Base-by-base conservation (phyloP, 2,797 vertebrate genomes). In the Myotis pilosus region DNA sequence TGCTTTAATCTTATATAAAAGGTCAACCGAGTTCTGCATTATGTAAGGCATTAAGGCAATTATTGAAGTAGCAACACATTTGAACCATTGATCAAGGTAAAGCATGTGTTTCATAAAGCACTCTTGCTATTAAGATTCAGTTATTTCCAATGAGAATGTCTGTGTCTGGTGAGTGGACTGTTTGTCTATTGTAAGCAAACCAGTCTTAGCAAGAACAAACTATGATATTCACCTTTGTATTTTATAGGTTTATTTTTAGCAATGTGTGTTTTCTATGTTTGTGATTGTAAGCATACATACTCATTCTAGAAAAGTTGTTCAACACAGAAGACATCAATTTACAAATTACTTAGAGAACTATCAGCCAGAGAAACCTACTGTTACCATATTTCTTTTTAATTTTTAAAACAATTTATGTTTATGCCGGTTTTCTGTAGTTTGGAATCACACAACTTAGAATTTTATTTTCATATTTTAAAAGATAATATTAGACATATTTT, bases 41-140 rank as follows among this genome's bases (percentile, higher is more conserved):
- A 51, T 49, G 30, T 51, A 97, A 93, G 71, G 68, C 82, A 20
- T 91, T 97, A 95, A 97, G 64, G 30, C 76, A 92, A 62, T 87
- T 69, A 33, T 95, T 81, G 92, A 87, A 97, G 75, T 92, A 94
- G 88, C 92, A 96, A 75, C 66, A 44, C 5, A 93, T 90, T 97
- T 97, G 91, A 97, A 94, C 4, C 0, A 82, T 72, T 96, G 95
- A 96, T 96, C 96, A 93, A 95, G 89, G 80, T 57, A 97, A 96
- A 95, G 94, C 55, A 62, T 87, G 55, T 10, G 3, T 89, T 97
- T 96, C 82, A 60, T 16, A 92, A 94, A 92, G 78, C 66, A 90
- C 88, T 1, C 87, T 97, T 96, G 82, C 76, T 97, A 98, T 96
- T 97, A 95, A 97, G 91, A 97, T 98, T 98, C 97, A 97, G 19